Evolutionary conservation across 2,797 vertebrate species (phyloP).

Genomic region (Peromyscus eremicus): DNA sequence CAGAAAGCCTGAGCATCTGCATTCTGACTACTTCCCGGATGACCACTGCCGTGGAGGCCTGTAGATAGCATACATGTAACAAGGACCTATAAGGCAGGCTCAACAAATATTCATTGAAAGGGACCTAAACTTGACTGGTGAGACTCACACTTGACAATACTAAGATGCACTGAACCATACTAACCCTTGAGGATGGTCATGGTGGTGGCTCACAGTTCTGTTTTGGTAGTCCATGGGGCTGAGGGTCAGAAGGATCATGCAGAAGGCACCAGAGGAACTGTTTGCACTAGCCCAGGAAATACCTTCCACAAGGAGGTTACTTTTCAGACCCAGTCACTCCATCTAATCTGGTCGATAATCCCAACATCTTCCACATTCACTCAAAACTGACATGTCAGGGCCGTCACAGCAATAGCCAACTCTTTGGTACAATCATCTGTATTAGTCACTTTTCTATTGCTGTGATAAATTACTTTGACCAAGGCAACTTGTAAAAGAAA

Average conservation of each 20-base stretch:
- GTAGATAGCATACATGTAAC: not conserved
- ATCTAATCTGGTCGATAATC: not conserved
- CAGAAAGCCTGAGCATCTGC: not conserved
- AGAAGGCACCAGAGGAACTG: not conserved
- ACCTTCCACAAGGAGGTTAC: not conserved
- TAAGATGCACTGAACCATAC: not conserved
- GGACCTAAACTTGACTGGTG: not conserved
- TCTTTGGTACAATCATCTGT: not conserved
- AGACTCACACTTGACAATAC: not conserved
- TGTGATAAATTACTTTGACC: not conserved
- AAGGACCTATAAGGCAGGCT: not conserved
- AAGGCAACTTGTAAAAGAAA: not conserved
- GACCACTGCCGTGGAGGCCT: not conserved
- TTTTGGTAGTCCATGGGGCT: not conserved
- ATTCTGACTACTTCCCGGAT: not conserved
- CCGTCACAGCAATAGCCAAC: not conserved
- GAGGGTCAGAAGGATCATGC: not conserved
- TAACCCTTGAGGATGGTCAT: not conserved
- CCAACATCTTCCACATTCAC: not conserved
- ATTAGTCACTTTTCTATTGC: not conserved
- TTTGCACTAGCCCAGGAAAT: not conserved
- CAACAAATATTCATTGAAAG: not conserved
- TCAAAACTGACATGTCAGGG: not conserved
- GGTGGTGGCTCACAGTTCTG: too few relatives aligned
- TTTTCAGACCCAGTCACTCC: not conserved